These are phyloP conservation scores for Oikopleura vanhoeffeni DNA, from an alignment of 23 tunicate genomes.

Conservation along the genomic window DNA sequence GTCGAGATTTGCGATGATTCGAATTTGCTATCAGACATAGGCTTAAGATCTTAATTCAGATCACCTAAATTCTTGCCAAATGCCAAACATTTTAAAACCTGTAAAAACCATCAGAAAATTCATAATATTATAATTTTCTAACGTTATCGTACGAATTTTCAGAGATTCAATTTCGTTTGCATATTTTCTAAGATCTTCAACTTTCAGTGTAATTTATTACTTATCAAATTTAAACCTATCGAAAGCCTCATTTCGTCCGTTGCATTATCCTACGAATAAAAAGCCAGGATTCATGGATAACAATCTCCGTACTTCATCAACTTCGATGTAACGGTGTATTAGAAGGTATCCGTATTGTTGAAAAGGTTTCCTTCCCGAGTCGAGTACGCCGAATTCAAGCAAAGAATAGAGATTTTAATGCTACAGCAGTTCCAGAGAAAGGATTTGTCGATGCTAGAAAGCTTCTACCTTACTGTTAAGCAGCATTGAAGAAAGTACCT, in stretches of 20 bases:
- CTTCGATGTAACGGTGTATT: constrained; percentile 16
- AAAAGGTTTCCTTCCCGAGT: constrained; percentile 9
- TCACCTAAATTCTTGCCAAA: too few species aligned
- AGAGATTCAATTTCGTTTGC: too few species aligned
- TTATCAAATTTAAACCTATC: too few species aligned
- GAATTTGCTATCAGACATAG: too few species aligned
- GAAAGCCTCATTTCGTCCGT: constrained; percentile 19
- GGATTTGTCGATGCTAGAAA: not conserved
- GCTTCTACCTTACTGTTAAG: not conserved
- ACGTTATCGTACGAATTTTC: too few species aligned
- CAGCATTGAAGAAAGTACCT: not conserved
- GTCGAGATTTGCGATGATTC: too few species aligned
- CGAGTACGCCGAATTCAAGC: not conserved
- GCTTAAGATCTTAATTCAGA: too few species aligned
- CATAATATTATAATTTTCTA: too few species aligned
- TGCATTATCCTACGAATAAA: not conserved
- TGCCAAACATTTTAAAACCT: too few species aligned
- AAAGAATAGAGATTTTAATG: not conserved
- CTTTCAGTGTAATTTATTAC: too few species aligned
- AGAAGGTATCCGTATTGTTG: constrained; percentile 1
- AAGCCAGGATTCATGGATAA: constrained; percentile 9
- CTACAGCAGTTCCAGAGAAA: not conserved
- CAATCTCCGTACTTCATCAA: constrained; percentile 15
- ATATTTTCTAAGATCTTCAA: too few species aligned
- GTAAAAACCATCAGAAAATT: too few species aligned